Evolutionary conservation across 2,888 invertebrate species (phyloP), one percentile per base, ranked within the genome.

Genomic region (Drosophila cyrtoloma): DNA sequence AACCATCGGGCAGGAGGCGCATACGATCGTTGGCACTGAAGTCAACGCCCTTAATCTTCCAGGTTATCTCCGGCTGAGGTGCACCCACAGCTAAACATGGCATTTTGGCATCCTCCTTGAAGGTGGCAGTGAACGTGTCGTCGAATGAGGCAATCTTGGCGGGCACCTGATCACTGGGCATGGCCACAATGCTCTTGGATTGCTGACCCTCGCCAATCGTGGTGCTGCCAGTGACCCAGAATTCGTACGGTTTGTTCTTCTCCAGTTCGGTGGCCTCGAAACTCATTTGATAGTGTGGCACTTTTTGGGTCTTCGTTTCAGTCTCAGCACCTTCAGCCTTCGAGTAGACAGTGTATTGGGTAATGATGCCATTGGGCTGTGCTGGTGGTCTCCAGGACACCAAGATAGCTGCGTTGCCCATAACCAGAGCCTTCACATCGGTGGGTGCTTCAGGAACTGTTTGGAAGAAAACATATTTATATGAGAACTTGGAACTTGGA

Each of bases 71-170:
- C 0, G 98, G 98, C 57, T 96, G 96, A 22, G 98, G 98, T 37
- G 97, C 96, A 22, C 99, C 99, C 51, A 99, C 98, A 62, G 98
- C 97, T 32, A 97, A 95, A 90, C 99, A 99, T 0, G 98, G 98
- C 90, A 99, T 94, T 86, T 97, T 97, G 1, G 98, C 97, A 88
- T 98, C 97, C 94, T 98, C 97, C 94, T 97, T 97, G 94, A 97
- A 98, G 0, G 97, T 98, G 16, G 97, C 97, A 74, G 97, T 97
- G 93, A 98, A 97, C n/a, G 96, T 96, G 92, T 97, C 97, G 92
- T 98, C 98, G 93, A 99, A 99, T 1, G 98, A 98, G 53, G 98
- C 98, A 86, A 98, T 98, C 93, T 97, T 97, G 2, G 98, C 98
- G 55, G 98, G 97, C 69, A 98, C 98, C 79, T 94, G 93, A 76